Conservation (phyloP, 2,888 invertebrate genomes). For the Myathropa florea region DNA sequence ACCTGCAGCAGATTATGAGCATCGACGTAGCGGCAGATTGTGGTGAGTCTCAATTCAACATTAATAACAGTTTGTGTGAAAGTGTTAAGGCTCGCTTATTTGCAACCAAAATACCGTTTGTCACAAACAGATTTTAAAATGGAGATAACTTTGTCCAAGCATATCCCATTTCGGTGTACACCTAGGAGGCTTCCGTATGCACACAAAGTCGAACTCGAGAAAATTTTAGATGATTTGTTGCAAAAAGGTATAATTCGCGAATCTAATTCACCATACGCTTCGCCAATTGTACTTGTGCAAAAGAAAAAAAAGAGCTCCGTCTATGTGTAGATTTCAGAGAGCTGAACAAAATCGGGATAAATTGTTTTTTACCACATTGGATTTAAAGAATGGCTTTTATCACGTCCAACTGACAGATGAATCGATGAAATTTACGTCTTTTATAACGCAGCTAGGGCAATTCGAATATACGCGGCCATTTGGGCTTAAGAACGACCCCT, state of each 20-base stretch:
- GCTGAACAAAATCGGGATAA: neutral
- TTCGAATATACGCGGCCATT: neutral
- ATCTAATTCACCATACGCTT: neutral
- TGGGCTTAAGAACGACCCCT: neutral
- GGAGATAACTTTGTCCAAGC: slow-evolving; percentile 36
- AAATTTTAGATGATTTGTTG: neutral
- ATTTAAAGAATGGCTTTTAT: neutral
- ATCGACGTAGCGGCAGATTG: neutral
- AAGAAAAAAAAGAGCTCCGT: no score
- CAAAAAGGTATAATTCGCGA: neutral
- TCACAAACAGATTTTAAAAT: neutral
- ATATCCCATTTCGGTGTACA: slow-evolving; percentile 52
- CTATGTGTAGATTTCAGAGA: no score
- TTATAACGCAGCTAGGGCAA: neutral
- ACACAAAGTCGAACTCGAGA: neutral
- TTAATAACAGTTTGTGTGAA: neutral
- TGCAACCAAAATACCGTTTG: neutral
- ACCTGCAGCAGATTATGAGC: neutral
- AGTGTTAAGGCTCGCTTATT: neutral
- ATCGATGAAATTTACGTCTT: neutral
- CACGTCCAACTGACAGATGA: neutral
- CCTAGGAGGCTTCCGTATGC: neutral
- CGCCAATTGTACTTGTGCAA: neutral
- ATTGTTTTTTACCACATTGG: neutral
- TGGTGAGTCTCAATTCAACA: neutral